Evolutionary conservation across 2,888 invertebrate species (phyloP).

Genomic region (Sericinus montela): DNA sequence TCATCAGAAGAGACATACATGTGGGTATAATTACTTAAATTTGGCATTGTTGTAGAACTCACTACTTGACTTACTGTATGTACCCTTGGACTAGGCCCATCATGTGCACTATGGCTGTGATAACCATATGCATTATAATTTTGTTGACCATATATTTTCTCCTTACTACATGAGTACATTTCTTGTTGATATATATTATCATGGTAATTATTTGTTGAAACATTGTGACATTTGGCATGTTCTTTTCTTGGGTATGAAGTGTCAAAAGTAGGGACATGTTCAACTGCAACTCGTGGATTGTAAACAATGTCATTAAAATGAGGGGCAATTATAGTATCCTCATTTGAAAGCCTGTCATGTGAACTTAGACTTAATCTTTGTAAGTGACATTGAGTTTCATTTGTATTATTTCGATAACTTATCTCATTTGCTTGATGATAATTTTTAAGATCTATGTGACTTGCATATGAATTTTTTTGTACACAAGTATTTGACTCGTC

Average conservation of each 20-base stretch:
- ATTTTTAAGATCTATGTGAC: slow-evolving; percentile 49
- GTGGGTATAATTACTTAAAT: slow-evolving; percentile 63
- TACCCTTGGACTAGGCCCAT: slow-evolving; percentile 53
- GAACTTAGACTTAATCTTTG: slow-evolving; percentile 65
- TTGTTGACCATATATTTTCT: slow-evolving; percentile 62
- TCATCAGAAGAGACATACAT: slow-evolving; percentile 49
- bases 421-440: slow-evolving; percentile 51
- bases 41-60: slow-evolving; percentile 72
- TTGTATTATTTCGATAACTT: slow-evolving; percentile 51
- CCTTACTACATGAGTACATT: slow-evolving; percentile 58
- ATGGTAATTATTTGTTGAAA: slow-evolving; percentile 58
- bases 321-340: slow-evolving; percentile 52
- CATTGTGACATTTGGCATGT: slow-evolving; percentile 46
- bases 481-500: slow-evolving; percentile 45
- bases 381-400: slow-evolving; percentile 52
- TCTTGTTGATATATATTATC: slow-evolving; percentile 60
- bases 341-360: slow-evolving; percentile 58
- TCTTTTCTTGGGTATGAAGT: slow-evolving; percentile 58
- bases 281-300: slow-evolving; percentile 45
- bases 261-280: slow-evolving; percentile 54
- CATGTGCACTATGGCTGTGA: slow-evolving; percentile 57
- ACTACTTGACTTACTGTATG: slow-evolving; percentile 71
- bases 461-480: slow-evolving; percentile 48
- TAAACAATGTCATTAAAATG: slow-evolving; percentile 57
- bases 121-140: slow-evolving; percentile 67